Conservation (phyloP, 2,888 invertebrate species). For the Drosophila ustulata region DNA sequence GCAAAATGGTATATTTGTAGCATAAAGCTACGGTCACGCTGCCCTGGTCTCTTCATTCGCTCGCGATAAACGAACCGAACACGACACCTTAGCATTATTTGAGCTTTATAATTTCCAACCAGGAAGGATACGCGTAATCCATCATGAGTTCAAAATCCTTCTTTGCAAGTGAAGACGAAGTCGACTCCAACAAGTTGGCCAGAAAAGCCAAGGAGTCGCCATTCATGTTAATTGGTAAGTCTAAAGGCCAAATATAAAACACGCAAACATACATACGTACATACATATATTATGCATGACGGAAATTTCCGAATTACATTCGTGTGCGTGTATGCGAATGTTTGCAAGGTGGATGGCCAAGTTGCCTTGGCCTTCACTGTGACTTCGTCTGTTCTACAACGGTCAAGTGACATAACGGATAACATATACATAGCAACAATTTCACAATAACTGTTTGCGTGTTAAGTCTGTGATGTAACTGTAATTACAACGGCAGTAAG, state of each 20-base stretch:
- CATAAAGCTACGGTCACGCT: background rate
- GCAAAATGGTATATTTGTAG: background rate
- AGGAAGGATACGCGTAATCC: slow-evolving; percentile 6
- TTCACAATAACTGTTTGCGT: slow-evolving; percentile 38
- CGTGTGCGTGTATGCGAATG: background rate
- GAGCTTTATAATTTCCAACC: no score
- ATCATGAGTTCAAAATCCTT: slow-evolving; percentile 76
- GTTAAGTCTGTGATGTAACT: slow-evolving; percentile 42
- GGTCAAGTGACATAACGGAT: slow-evolving; percentile 59
- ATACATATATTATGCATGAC: slow-evolving; percentile 32
- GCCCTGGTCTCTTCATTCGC: background rate
- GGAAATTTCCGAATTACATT: slow-evolving; percentile 38
- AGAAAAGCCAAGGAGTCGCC: slow-evolving; percentile 90
- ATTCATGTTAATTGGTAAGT: slow-evolving; percentile 90
- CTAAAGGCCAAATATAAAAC: background rate
- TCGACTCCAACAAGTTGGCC: slow-evolving; percentile 85
- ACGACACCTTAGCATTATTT: slow-evolving; percentile 1
- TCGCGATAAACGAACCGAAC: background rate
- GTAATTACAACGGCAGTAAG: slow-evolving; percentile 8
- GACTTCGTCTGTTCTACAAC: background rate
- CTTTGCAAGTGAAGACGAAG: slow-evolving; percentile 79
- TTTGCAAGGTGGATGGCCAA: slow-evolving; percentile 31
- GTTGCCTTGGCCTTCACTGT: slow-evolving; percentile 54
- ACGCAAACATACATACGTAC: slow-evolving; percentile 3
- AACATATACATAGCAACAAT: slow-evolving; percentile 11